Base-by-base conservation (phyloP, 2,888 invertebrate species). In the Belgica antarctica region DNA sequence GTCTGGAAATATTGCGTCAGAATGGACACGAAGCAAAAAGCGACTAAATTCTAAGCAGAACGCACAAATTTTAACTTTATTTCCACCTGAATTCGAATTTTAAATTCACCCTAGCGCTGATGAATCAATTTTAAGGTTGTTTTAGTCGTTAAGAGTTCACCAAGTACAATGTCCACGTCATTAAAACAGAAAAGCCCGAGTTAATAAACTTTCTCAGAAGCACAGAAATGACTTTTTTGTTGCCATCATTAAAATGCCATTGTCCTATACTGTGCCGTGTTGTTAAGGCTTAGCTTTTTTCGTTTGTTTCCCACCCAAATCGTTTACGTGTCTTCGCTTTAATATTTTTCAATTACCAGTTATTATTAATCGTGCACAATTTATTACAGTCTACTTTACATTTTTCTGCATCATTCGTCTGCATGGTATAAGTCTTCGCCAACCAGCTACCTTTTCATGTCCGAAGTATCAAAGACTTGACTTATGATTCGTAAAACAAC, bases 1-100 rank as follows among this genome's bases (percentile, higher is more conserved):
- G 92, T 77, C 81, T 93, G 75, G 93, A 92, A 79, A 87, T 92
- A 84, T 78, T 92, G 70, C 84, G 92, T 70, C 90, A 92, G 76
- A 87, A 89, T 77, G 88, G 87, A 46, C 85, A 85, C 71, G 59
- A 59, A 59, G 27, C 25, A 3, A 12, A 25, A 24, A 27, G n/a
- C 15, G 25, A 59, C 25, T 59, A 27, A 59, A 3, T 19, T 46
- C 17, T 12, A 7, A 46, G 12, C 15, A 46, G 12, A 46, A 17
- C 27, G 3, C 25, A 24, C 5, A 19, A 3, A n/a, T 41, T 15
- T 46, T 46, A n/a, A 15, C 46, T 41, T 41, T 41, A 10, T 41
- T 15, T 41, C 41, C 41, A 41, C 41, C 41, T 41, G 41, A 41
- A n/a, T n/a, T n/a, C n/a, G n/a, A n/a, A 34, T 10, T 15, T 52